Conservation (phyloP, 2,888 invertebrate species). For the Neoitamus cyanurus region DNA sequence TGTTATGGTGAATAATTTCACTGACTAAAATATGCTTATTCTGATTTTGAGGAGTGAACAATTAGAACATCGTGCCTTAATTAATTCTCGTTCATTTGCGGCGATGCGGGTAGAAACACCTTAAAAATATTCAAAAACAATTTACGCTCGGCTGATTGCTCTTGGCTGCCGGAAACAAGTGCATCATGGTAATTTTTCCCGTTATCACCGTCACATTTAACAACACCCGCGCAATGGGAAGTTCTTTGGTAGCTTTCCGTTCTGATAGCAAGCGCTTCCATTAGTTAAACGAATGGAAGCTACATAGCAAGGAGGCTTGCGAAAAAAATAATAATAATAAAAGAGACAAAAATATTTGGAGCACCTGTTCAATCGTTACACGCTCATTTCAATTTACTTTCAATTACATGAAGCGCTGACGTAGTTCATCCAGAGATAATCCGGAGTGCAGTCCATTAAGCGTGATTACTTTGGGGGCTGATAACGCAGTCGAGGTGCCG, state of each 20-base stretch:
- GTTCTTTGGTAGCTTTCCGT: not conserved
- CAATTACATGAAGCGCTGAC: conserved; percentile 38
- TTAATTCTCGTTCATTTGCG: not conserved
- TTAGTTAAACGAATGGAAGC: not conserved
- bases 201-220: not conserved
- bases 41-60: not conserved
- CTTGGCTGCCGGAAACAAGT: not conserved
- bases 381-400: conserved; percentile 24
- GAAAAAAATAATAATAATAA: not conserved
- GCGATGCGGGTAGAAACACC: not conserved
- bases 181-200: not conserved
- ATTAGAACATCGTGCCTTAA: not conserved
- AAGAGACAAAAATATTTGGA: not conserved
- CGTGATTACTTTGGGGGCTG: not conserved
- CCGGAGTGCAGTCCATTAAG: conserved; percentile 34
- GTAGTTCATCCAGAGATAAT: conserved; percentile 29
- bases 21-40: not conserved
- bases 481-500: not conserved
- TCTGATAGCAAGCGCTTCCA: not conserved
- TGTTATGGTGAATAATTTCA: not conserved
- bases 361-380: conserved; percentile 29
- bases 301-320: not conserved
- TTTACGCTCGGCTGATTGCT: not conserved
- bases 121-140: not conserved
- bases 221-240: not conserved